Evolutionary conservation across 2,888 invertebrate genomes (phyloP), one percentile per base, ranked within the genome.

Genomic region (Scrobipalpa atriplicella): DNA sequence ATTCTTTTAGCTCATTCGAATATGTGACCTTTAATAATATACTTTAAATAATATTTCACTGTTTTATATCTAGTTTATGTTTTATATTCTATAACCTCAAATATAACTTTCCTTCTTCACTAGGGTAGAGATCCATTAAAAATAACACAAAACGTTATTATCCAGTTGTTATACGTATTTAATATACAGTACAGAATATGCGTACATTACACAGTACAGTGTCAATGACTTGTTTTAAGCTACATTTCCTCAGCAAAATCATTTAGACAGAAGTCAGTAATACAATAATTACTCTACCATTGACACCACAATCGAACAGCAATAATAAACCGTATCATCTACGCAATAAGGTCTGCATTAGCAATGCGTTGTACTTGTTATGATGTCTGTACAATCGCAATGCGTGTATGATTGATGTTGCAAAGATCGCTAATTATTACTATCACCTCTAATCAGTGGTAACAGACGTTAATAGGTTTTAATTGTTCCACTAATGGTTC

Each of bases 391-490:
- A 72, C 77, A 78, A 82, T 80, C 75, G 75, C 70, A 66, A 68
- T 69, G 76, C 71, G 72, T 70, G 73, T 66, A 62, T 87, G 88
- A 89, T 88, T 88, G 81, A 88, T 87, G 87, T 78, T 72, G 79
- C 75, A 71, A 75, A 77, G 74, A 72, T 69, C 69, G 75, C 78
- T 86, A 85, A 85, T 86, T 83, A 75, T 74, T 76, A 75, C 77
- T 86, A 87, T 87, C 80, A 81, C 72, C 71, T 63, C 38, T 63
- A 63, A 63, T 63, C 16, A 52, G 29, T 36, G 63, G 51, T 63
- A 52, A 63, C 52, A 51, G 52, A 36, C 76, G 74, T 70, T 86
- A 86, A 87, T 88, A 81, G 69, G 71, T 73, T 71, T 75, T 85
- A 82, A 86, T 85, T 85, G 82, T 78, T 74, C 73, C 74, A 70